These are phyloP conservation scores for Helicolenus hilgendorfi DNA, from an alignment of 2,797 vertebrate genomes.

Conservation along the genomic window DNA sequence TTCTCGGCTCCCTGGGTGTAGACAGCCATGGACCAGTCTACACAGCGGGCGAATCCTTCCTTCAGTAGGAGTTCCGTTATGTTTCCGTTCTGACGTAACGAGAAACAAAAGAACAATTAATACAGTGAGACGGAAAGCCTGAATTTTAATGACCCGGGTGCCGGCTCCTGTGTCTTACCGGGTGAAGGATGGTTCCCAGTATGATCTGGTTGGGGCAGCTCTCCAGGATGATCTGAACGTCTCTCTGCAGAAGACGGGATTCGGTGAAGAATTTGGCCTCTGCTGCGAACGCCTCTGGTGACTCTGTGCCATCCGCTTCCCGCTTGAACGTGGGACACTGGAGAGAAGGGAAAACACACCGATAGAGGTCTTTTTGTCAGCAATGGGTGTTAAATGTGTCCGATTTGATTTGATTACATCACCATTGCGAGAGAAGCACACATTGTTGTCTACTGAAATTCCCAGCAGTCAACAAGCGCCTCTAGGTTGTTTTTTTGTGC, in stretches of 20 bases:
- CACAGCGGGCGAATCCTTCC: conserved; percentile 98
- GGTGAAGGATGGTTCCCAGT: conserved; percentile 97
- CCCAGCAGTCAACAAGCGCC: neutral
- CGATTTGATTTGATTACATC: neutral
- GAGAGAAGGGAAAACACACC: neutral
- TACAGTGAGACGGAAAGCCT: neutral
- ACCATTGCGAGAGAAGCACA: neutral
- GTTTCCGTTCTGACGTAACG: conserved; percentile 93
- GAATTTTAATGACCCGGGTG: neutral
- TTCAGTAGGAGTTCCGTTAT: conserved; percentile 97
- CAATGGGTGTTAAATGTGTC: neutral
- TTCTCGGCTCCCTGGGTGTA: conserved; percentile 97
- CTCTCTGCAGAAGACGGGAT: conserved; percentile 96
- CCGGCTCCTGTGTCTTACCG: conserved; percentile 77
- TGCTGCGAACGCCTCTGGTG: conserved; percentile 95
- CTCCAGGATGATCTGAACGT: conserved; percentile 98
- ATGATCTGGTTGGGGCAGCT: conserved; percentile 98
- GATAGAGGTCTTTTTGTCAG: neutral
- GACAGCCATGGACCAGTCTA: conserved; percentile 98
- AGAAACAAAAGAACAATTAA: neutral
- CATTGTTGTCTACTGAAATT: neutral
- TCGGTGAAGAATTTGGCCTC: conserved; percentile 99
- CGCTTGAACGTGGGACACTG: conserved; percentile 97
- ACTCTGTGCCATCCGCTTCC: conserved; percentile 94
- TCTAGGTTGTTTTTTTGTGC: neutral